Base-by-base conservation (phyloP, 2,797 vertebrate genomes). In the Aldrovandia affinis region DNA sequence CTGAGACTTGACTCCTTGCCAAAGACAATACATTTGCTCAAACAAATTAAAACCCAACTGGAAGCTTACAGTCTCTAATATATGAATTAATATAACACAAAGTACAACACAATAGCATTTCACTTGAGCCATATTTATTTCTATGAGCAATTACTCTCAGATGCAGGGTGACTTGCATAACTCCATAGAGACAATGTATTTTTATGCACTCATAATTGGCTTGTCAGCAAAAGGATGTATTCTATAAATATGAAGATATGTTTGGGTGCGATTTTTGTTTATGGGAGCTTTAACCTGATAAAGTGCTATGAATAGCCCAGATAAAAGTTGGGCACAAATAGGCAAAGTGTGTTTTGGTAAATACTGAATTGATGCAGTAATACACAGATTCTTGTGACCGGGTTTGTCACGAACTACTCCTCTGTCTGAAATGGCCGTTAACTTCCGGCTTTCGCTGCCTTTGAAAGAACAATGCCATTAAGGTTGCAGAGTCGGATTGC, bases 201-300 rank as follows among this genome's bases (percentile, higher is more conserved):
- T 63, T 79, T 12, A 12, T 22, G 15, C 4, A 18, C 42, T 36
- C 28, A 9, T 63, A 59, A 33, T 44, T 33, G 20, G 33, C 14
- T 14, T 54, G 44, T 36, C 25, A 57, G 75, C 44, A n/a, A 54
- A 55, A 42, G 25, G 55, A 63, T 36, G 65, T 39, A n/a, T 28
- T 52, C 3, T 28, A 20, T 30, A 63, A 39, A 73, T 39, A 44
- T 63, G 42, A 18, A n/a, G 33, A 47, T 28, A 39, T 80, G 52
- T 78, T 47, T 47, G 55, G 57, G 73, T 63, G 9, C 36, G 15
- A n/a, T 8, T 1, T 2, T n/a, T 36, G 42, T 84, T 84, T 84
- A 65, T 59, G 22, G 30, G 54, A 77, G 59, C 83, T 68, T 42
- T 84, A 30, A 22, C 14, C n/a, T 59, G 61, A 70, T 54, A 47